Base-by-base conservation (phyloP, 1,140 invertebrate species). In the Diploscapter pachys region DNA sequence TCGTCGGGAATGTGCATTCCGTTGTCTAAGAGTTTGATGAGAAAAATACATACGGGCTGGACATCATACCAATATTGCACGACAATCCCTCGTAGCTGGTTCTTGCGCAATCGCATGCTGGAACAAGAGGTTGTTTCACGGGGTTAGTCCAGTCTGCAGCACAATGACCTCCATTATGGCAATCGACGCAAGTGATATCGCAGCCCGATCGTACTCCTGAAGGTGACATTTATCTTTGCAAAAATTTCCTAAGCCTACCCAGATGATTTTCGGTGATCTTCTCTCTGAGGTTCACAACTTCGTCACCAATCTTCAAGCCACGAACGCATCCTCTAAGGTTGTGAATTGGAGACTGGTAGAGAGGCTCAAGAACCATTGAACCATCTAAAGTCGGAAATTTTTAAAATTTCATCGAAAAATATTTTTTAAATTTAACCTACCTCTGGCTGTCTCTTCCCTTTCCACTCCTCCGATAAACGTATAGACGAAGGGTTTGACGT, bases 121-220 rank as follows among this genome's bases (percentile, higher is more conserved):
- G 68, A 57, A 62, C 70, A 6, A 52, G 52, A 13, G 73, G 51
- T 52, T 53, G 50, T 64, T 65, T 65, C 51, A 69, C 63, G 11
- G 55, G 53, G 48, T 74, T 64, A 0, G 54, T 69, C 73, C 73
- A 74, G 49, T 65, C 73, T 4, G 70, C 73, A 4, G 73, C 68
- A 57, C 73, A 74, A 63, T 74, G 73, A n/a, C 73, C 73, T 0
- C 73, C 73, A 9, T 74, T 74, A 51, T 13, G 48, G 31, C 73
- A 74, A 53, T 65, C 6, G 8, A 74, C 31, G 49, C 73, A 74
- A 5, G 57, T 54, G 55, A 69, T 61, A 9, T 68, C 61, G 53
- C 73, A 74, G n/a, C 73, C 73, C 11, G 63, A 13, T 74, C 64
- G 55, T 2, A 69, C 73, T 57, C 13, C 73, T 74, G 66, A 68